These are phyloP conservation scores for Clytia hemisphaerica DNA, from an alignment of 30 jellyfish, hydroid and myxozoan species.

Conservation along the genomic window DNA sequence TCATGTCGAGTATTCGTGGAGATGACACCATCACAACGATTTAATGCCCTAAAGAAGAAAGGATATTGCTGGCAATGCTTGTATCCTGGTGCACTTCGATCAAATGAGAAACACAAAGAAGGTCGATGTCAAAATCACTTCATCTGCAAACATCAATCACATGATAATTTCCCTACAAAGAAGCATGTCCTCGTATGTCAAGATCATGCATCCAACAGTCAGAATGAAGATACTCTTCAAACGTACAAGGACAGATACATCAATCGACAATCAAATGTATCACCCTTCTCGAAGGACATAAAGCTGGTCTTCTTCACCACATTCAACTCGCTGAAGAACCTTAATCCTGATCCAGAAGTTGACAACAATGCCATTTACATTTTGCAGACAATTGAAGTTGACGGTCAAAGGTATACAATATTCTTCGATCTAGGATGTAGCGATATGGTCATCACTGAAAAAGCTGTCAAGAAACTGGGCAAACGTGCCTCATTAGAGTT, in stretches of 20 bases:
- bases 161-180: not conserved
- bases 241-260: conserved; percentile 5
- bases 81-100: conserved; percentile 12
- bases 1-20: conserved; percentile 2
- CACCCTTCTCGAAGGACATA: conserved; percentile 5
- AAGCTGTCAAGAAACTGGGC: too few species aligned
- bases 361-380: too few species aligned
- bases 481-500: too few species aligned
- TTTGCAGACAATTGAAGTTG: too few species aligned
- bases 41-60: not conserved
- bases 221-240: conserved; percentile 8
- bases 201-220: not conserved
- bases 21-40: conserved; percentile 14
- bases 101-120: conserved; percentile 7
- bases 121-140: conserved; percentile 6
- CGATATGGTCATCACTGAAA: too few species aligned
- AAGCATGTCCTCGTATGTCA: conserved; percentile 12
- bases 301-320: not conserved
- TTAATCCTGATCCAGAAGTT: too few species aligned
- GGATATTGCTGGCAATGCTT: conserved; percentile 17
- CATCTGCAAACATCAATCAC: conserved; percentile 22
- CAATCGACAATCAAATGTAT: not conserved
- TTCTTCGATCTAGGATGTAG: too few species aligned
- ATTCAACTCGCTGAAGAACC: too few species aligned
- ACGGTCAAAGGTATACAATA: too few species aligned